Base-by-base conservation (phyloP, 2,888 invertebrate genomes). In the Oligia strigilis region DNA sequence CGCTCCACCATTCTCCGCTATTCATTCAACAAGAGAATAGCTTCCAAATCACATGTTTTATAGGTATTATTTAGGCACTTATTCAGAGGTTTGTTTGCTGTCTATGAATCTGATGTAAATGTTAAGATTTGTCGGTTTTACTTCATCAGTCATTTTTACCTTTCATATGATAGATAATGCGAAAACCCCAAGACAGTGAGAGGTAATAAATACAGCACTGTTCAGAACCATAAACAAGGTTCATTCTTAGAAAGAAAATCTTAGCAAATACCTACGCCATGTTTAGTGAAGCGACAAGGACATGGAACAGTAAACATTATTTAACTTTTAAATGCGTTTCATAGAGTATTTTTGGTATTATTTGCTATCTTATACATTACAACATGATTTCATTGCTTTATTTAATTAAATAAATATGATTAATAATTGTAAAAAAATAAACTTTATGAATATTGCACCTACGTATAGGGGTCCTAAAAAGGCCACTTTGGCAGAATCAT, bases 91-190 rank as follows among this genome's bases (percentile, higher is more conserved):
- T 6, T 23, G 4, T 1, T 8, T 11, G 17, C 49, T 29, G 8
- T 23, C 17, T 49, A 40, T 17, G 49, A 43, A 43, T 73, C 19
- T 19, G 14, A 23, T 52, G 19, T 23, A n/a, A 2, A 13, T 17
- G 29, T 75, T 17, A 14, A 52, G 11, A 49, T 49, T 70, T 36
- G 0, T 58, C 11, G 14, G 23, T 71, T 71, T 60, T 70, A 14
- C 70, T n/a, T 62, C 49, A 72, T 75, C 71, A 82, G 29, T 52
- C 23, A 62, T 46, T 52, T 78, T 80, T 82, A 88, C 86, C 82
- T 84, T 76, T 74, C 81, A 75, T 76, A 74, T 76, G 78, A 85
- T 75, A 76, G 79, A 85, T 82, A 72, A 80, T 65, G 69, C 77
- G 83, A 80, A 84, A 80, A 69, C 64, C 11, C 5, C 14, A 43